Evolutionary conservation across 2,888 invertebrate species (phyloP), one percentile per base, ranked within the genome.

Genomic region (Hemistola chrysoprasaria): DNA sequence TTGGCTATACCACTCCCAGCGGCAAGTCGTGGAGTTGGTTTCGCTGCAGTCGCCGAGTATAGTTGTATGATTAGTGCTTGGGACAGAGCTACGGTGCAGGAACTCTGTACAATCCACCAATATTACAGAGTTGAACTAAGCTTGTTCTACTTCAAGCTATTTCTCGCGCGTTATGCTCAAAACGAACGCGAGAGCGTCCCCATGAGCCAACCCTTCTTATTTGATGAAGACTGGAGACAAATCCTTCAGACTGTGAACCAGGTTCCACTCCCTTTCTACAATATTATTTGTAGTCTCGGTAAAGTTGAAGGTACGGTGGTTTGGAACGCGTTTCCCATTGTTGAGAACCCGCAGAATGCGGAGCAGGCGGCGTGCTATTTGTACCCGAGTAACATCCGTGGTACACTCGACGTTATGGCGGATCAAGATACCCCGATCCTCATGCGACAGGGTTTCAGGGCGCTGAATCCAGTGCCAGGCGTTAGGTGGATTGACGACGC

Each of bases 1-100:
- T 11, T 7, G 6, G 32, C 32, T 2, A 22, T 32, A 8, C 32
- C 32, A 8, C 23, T 32, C 9, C 22, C 32, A 6, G 23, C 10
- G 8, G 32, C 32, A 4, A 31, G 8, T 21, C 7, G 31, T 3
- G 31, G 31, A 10, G 22, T 22, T 2, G 32, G 32, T 2, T 32
- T 32, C 7, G 23, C 32, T 2, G 9, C 32, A 6, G 32, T 32
- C 7, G 32, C 32, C 8, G 32, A 32, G 10, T 32, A 32, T 23
- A 32, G 32, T n/a, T 5, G 32, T 1, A 8, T 32, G 23, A 7
- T 10, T 3, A 32, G 32, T n/a, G 23, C 22, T 6, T 32, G 32
- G 32, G 10, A 32, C 7, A 8, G 9, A 7, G 23, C 2, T 7
- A 23, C 23, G 3, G 11, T 32, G 7, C 8, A 8, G 3, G 8